Base-by-base conservation (phyloP, 2,888 invertebrate species). In the Leptinotarsa rubiginosa region DNA sequence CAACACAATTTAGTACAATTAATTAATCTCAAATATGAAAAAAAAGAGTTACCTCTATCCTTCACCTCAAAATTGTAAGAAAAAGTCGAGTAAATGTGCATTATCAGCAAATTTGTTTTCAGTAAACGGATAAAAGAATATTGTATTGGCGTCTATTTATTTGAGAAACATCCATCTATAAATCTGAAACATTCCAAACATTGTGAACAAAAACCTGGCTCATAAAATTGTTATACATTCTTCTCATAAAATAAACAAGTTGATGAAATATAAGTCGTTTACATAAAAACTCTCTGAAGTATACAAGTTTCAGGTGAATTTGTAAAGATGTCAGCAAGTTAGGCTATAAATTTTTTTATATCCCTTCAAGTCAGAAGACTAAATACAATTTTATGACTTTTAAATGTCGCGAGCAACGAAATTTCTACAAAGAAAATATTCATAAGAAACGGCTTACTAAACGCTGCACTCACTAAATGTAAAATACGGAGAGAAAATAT, bases 361-460 rank as follows among this genome's bases (percentile, higher is more conserved):
- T 75, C 77, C 79, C 79, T 76, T 77, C 79, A 80, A 56, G 78
- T 81, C 78, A 72, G 75, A 76, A 81, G 81, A 81, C 81, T 82
- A 81, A 81, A 82, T 81, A 82, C 80, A 79, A 79, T 80, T 82
- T 82, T 82, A 82, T 77, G 81, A 81, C 79, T 79, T 81, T 79
- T 79, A 80, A 82, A 81, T 80, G 80, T 81, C 80, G 75, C 75
- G 70, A 50, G 78, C 80, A 79, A 81, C 79, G 75, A 77, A 78
- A 76, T 79, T 74, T 75, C 70, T 79, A 81, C 81, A 81, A 81
- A 80, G 80, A 80, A 80, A 79, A 81, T 80, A 80, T 81, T 81
- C 80, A 81, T 80, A 80, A 79, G 76, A 75, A 77, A 78, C 78
- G 77, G 77, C 75, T 75, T 77, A 76, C 78, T 80, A 81, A 78